Conservation (phyloP, 2,888 invertebrate species). For the Apantesis nais region DNA sequence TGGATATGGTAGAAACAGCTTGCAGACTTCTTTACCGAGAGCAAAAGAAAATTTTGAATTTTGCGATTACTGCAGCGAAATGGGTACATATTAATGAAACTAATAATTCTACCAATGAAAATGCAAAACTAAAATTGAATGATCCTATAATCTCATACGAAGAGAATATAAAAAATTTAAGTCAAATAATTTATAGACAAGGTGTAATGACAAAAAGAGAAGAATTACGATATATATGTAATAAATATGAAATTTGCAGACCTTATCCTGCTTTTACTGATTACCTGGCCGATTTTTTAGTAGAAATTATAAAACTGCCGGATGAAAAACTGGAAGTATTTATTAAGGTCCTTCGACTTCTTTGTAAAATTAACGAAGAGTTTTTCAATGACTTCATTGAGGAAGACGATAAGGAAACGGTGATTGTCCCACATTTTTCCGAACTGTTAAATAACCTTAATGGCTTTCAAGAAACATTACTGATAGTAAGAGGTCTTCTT, state of each 20-base stretch:
- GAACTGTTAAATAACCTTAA: slow-evolving; percentile 14
- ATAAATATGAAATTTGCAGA: slow-evolving; percentile 49
- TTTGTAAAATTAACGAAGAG: slow-evolving; percentile 4
- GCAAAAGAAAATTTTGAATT: slow-evolving; percentile 36
- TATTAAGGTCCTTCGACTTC: slow-evolving; percentile 30
- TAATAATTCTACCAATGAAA: background rate
- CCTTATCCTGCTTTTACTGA: slow-evolving; percentile 56
- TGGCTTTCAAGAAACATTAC: slow-evolving; percentile 40
- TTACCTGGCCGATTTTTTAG: slow-evolving; percentile 50
- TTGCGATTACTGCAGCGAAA: slow-evolving; percentile 24
- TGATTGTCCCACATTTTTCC: slow-evolving; percentile 40
- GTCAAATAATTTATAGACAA: slow-evolving; percentile 31
- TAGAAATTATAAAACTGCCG: slow-evolving; percentile 48
- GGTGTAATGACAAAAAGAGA: slow-evolving; percentile 43
- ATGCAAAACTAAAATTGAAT: background rate
- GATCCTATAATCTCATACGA: background rate
- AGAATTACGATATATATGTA: slow-evolving; percentile 52
- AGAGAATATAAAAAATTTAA: slow-evolving; percentile 10
- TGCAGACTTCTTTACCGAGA: slow-evolving; percentile 38
- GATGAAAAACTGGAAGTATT: slow-evolving; percentile 42
- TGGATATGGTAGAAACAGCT: slow-evolving; percentile 49
- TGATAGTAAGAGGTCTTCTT: slow-evolving; percentile 38
- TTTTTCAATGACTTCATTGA: slow-evolving; percentile 48
- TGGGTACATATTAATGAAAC: background rate
- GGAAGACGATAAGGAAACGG: slow-evolving; percentile 34